Conservation (phyloP, 2,888 invertebrate genomes). For the Aleiodes leptofemur region DNA sequence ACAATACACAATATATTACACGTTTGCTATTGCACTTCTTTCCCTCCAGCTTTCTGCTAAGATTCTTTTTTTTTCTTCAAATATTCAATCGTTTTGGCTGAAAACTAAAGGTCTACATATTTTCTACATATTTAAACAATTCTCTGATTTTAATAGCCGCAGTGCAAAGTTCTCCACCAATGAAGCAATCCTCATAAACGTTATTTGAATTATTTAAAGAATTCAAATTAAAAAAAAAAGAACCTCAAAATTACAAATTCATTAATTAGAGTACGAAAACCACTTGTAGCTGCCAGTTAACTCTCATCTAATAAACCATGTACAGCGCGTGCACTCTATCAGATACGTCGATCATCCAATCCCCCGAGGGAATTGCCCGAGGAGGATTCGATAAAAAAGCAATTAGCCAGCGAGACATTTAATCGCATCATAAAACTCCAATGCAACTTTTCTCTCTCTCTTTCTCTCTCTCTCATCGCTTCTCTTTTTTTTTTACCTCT, state of each 20-base stretch:
- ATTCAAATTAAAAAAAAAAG: no score
- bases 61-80: no score
- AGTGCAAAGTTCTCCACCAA: no score
- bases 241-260: background rate
- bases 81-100: no score
- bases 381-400: slow-evolving; percentile 60
- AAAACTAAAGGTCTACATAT: no score
- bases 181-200: no score
- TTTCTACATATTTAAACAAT: no score
- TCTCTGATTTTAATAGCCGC: no score
- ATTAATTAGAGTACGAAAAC: slow-evolving; percentile 39
- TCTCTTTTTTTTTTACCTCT: background rate
- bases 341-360: slow-evolving; percentile 41
- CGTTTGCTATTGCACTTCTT: no score
- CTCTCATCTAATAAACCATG: slow-evolving; percentile 39
- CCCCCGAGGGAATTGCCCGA: slow-evolving; percentile 39
- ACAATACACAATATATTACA: no score
- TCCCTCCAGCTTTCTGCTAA: no score
- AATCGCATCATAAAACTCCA: slow-evolving; percentile 67
- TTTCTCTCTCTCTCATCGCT: slow-evolving; percentile 1
- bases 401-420: slow-evolving; percentile 66
- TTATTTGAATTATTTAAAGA: no score
- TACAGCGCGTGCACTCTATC: slow-evolving; percentile 38
- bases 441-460: slow-evolving; percentile 43
- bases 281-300: slow-evolving; percentile 49